Evolutionary conservation across 2,113 vertebrate genomes (phyloP).

Genomic region (Phodopus roborovskii): DNA sequence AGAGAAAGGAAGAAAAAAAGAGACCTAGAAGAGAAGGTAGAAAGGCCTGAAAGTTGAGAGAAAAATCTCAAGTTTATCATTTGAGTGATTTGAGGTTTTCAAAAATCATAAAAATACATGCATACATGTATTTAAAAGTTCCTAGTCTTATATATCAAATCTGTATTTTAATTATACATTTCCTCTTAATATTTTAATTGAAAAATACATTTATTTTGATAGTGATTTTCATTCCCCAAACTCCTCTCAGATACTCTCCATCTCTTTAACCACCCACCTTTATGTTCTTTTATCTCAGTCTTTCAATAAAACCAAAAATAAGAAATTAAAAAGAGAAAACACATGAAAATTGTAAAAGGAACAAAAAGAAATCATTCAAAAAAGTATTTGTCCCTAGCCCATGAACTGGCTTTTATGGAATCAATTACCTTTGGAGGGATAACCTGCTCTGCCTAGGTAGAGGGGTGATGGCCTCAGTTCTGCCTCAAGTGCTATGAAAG

Average conservation of each 20-base stretch:
- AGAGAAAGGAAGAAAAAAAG: background rate
- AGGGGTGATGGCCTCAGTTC: no score
- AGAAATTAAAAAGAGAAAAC: background rate
- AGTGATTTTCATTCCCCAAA: background rate
- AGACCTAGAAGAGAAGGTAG: background rate
- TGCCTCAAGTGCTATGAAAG: no score
- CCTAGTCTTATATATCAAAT: background rate
- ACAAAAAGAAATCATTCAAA: background rate
- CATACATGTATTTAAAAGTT: background rate
- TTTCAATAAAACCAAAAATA: background rate
- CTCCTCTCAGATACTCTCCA: no score
- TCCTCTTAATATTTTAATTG: background rate
- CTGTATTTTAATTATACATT: background rate
- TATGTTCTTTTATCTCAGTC: background rate
- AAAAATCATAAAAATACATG: constrained; percentile 26
- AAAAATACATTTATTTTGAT: background rate
- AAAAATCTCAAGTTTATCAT: background rate
- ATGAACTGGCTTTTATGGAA: no score
- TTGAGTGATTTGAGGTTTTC: background rate
- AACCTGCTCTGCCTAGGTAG: no score
- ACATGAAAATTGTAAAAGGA: background rate
- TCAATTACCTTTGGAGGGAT: no score
- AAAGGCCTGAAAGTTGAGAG: background rate
- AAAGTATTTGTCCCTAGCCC: background rate
- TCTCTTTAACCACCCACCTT: background rate